Evolutionary conservation across 2,113 vertebrate genomes (phyloP), one percentile per base, ranked within the genome.

Genomic region (Neofelis nebulosa): DNA sequence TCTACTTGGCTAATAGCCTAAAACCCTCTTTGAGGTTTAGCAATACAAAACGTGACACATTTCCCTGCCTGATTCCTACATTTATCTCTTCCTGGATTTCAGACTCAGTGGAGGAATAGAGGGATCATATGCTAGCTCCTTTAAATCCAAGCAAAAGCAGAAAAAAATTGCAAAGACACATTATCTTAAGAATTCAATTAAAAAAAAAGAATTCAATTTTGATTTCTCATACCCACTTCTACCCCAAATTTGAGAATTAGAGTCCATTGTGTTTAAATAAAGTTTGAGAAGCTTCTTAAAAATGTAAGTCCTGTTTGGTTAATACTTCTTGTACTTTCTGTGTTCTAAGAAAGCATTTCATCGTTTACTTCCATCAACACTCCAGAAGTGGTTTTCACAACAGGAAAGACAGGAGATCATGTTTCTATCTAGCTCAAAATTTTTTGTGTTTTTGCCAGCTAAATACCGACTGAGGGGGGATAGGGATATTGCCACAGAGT

Each of bases 301-400:
- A 52, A 80, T 38, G 0, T 66, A 65, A 57, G 2, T 36, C 15
- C 12, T 31, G 4, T 16, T 66, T 7, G 1, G 2, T 1, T 52
- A 74, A 19, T 63, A 81, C 2, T 57, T 33, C n/a, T 3, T 12
- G 0, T 61, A 4, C 15, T 97, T 69, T 4, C 8, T 63, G 12
- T 45, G 93, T 93, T 41, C 7, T 29, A 41, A 11, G 7, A 78
- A 87, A 87, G 5, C 27, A 82, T 82, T 65, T 87, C 73, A 74
- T 38, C 2, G 4, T 81, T 76, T 81, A 38, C 12, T 4, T 83
- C 7, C 19, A 66, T 12, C 7, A 94, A 71, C 33, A 36, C 0
- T 41, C 0, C 41, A 79, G 3, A 38, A 61, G 7, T 68, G 45
- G 19, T 61, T 93, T 50, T 73, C 25, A 27, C 41, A 41, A 65